Base-by-base conservation (phyloP, 1,140 invertebrate species). In the Drosophila bocqueti region DNA sequence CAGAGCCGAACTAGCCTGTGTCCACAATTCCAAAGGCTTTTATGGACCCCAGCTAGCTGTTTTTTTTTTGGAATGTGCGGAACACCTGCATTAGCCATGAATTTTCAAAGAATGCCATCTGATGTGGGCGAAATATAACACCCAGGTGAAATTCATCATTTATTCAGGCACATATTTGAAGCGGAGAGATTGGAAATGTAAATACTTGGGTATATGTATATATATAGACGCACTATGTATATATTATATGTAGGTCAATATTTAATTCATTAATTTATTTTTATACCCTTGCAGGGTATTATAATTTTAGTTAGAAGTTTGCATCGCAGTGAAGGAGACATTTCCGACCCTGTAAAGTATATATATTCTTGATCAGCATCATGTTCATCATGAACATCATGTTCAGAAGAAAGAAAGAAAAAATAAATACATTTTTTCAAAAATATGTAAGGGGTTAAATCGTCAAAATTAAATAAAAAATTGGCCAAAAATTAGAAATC, bases 31-130 rank as follows among this genome's bases (percentile, higher is more conserved):
- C 21, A 15, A n/a, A n/a, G 10, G 38, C 68, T 73, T 73, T 43
- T 73, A 73, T 40, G 13, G 11, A 4, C 2, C 2, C n/a, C 46
- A 68, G 18, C 4, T 36, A 43, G 18, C 24, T 54, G 38, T 29
- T 46, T 21, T 61, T 46, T n/a, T 0, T 43, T 45, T 31, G 31
- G 31, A 31, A 10, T 8, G 29, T 15, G 24, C 24, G 24, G 24
- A 21, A 18, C 67, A 67, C 31, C 67, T 71, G 67, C 18, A 69
- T 38, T 31, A 67, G 62, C 67, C n/a, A 5, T 4, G 9, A 13
- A 38, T 2, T 68, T 69, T 31, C 10, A 16, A 5, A 6, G 24
- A 57, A 45, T 45, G 63, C 3, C 43, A 58, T 26, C 10, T 36
- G 36, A 26, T 21, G 21, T 26, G 34, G 36, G 21, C 3, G 62